Evolutionary conservation across 2,797 vertebrate species (phyloP).

Genomic region (Iguana delicatissima): DNA sequence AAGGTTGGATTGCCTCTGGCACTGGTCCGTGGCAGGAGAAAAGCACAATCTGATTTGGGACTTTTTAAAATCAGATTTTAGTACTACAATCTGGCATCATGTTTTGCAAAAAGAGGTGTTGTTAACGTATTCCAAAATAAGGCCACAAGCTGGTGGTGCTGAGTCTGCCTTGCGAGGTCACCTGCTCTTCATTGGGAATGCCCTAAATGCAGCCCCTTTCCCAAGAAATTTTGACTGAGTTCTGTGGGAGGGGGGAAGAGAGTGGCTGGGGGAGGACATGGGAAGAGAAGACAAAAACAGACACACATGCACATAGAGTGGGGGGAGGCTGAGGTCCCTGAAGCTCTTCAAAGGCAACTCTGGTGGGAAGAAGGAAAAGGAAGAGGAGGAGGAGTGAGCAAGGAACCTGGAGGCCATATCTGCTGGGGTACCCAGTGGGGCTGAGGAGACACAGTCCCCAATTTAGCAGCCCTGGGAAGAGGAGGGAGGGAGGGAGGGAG

Average conservation of each 20-base stretch:
- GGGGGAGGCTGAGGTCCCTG: background rate
- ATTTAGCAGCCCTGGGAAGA: constrained; percentile 14
- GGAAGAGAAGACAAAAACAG: too few species aligned
- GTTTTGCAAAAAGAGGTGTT: background rate
- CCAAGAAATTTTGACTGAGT: background rate
- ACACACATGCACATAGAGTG: background rate
- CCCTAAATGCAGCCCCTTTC: background rate
- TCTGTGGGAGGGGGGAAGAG: background rate
- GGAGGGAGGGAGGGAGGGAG: background rate
- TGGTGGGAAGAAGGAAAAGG: background rate
- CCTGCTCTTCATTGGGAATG: too few species aligned
- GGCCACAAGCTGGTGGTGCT: background rate
- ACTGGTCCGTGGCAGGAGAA: background rate
- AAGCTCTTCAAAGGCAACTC: background rate
- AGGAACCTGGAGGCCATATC: rapidly evolving
- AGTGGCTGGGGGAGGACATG: too few species aligned
- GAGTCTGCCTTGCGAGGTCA: background rate
- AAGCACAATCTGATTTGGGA: background rate
- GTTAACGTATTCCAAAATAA: background rate
- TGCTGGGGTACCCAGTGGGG: background rate
- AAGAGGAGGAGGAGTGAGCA: background rate
- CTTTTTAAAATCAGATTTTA: background rate
- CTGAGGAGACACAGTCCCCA: background rate
- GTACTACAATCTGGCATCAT: background rate
- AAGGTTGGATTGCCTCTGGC: too few species aligned